These are phyloP conservation scores for Cyanoderma ruficeps DNA, from an alignment of 2,113 vertebrate species.

Conservation along the genomic window DNA sequence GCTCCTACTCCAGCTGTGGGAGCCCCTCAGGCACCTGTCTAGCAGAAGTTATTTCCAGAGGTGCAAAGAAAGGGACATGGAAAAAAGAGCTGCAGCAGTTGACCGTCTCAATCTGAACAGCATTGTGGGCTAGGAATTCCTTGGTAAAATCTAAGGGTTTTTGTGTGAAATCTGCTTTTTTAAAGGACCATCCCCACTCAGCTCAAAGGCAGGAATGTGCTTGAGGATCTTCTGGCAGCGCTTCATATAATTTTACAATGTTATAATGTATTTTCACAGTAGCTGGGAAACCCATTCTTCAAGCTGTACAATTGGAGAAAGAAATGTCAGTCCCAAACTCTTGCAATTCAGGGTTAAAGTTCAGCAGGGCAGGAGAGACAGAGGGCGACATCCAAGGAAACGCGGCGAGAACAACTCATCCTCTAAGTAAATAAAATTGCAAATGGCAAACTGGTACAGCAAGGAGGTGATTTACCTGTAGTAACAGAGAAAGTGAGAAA, in stretches of 20 bases:
- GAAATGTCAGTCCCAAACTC: background rate
- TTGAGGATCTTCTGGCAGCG: background rate
- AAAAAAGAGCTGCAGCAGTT: background rate
- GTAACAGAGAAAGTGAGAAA: background rate
- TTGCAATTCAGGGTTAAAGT: background rate
- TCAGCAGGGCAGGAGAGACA: background rate
- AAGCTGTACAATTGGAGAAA: background rate
- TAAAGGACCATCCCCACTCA: background rate
- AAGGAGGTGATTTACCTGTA: background rate
- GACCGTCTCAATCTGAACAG: background rate
- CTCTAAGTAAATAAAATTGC: background rate
- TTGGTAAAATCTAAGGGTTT: background rate
- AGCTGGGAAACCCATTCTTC: background rate
- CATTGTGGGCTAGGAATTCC: background rate
- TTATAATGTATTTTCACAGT: background rate
- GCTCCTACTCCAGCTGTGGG: background rate
- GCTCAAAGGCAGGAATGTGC: background rate
- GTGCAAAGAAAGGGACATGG: background rate
- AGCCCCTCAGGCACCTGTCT: background rate
- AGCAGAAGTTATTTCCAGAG: background rate
- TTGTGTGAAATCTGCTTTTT: background rate
- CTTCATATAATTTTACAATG: background rate
- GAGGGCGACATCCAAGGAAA: background rate
- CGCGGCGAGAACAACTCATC: background rate
- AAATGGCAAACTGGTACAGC: background rate